Evolutionary conservation across 2,113 vertebrate genomes (phyloP), one percentile per base, ranked within the genome.

Genomic region (Salvator merianae): DNA sequence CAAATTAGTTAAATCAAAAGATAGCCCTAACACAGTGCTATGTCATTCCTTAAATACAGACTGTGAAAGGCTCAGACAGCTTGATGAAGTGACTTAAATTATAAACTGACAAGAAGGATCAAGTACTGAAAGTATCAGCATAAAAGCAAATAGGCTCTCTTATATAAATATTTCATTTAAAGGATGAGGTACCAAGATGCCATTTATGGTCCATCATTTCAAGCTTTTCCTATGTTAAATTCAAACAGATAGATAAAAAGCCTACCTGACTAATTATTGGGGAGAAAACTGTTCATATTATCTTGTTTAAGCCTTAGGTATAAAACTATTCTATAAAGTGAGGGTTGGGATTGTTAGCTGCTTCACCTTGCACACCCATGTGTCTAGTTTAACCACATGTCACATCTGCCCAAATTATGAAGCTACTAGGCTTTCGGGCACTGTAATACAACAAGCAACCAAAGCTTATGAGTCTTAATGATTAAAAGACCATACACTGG

Each of bases 261-360:
- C 30, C 68, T 12, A 79, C 2, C n/a, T 81, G 72, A 77, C 7
- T 79, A 22, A 47, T 66, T 59, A 32, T 59, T 3, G 34, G n/a
- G 14, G 55, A 76, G 6, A 32, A 88, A 77, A 80, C 79, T 83
- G 66, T 24, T 89, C 79, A 77, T 89, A 90, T 89, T 92, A 88
- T 88, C 78, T 88, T 88, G 28, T 82, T 20, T 47, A 84, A 79
- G 72, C 68, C 88, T 86, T 80, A 83, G 87, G 87, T 86, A 84
- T 34, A 75, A 86, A 88, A 68, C 88, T 87, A 87, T 90, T 92
- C 85, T 86, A 91, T 30, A 90, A 30, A 74, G 84, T 86, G 55
- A 20, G 55, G 18, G 4, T 59, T 59, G 55, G 14, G 55, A 20
- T 16, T 20, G 55, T 59, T 59, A 20, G 14, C 20, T 59, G 43